Base-by-base conservation (phyloP, 2,888 invertebrate species). In the Eutolmus rufibarbis region DNA sequence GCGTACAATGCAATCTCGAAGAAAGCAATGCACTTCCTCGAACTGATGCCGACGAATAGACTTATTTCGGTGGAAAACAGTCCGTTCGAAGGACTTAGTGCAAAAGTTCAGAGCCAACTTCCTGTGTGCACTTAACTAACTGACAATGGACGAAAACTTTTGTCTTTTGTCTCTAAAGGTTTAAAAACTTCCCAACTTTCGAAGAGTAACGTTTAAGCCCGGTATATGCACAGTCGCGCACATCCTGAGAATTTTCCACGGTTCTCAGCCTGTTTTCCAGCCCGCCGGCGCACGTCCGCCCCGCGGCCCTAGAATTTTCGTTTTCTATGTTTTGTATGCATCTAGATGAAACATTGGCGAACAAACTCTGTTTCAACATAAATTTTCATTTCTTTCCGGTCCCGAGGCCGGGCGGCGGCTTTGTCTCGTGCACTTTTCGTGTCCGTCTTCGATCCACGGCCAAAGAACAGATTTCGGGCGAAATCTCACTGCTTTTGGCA, bases 71-170 rank as follows among this genome's bases (percentile, higher is more conserved):
- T 28, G 79, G 8, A 79, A 79, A 46, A 23, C 81, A 34, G 37
- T 46, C 56, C 81, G 81, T 81, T 51, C 28, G 51, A 34, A 34
- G 28, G 81, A 81, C 81, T 81, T 81, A 81, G 66, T 82, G 66
- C 82, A 37, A 82, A 85, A 85, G 74, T 46, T 74, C 74, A 74
- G 74, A 43, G 74, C 46, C 74, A 74, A 85, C 85, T 85, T 85
- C 85, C 85, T 85, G 51, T 85, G 85, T 85, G 85, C 85, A 85
- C 85, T 85, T 85, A 85, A 85, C 85, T 85, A 85, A 85, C 85
- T 85, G 85, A 74, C 85, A 85, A 74, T 85, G 43, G 85, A 85
- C 74, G 46, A 74, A 85, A 85, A 85, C 85, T 85, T 85, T 85
- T 85, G 74, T 74, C 74, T 85, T 85, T 85, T 85, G 85, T 85